These are phyloP conservation scores for Chorisops tibialis DNA, from an alignment of 2,888 invertebrate genomes.

Conservation along the genomic window DNA sequence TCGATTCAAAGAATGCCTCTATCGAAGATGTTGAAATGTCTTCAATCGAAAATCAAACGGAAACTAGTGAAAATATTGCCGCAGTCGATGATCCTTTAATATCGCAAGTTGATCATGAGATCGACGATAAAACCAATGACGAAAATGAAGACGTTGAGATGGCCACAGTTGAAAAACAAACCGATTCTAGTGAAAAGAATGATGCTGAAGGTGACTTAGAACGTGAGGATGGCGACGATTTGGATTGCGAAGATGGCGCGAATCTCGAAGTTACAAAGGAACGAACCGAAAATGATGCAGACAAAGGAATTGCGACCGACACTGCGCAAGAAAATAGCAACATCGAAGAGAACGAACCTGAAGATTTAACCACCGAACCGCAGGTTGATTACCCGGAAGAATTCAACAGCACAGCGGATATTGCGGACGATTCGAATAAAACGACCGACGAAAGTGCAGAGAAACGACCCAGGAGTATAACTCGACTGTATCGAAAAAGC, in stretches of 20 bases:
- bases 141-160: slow-evolving; percentile 33
- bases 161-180: slow-evolving; percentile 12
- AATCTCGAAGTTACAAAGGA: neutral
- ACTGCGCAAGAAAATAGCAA: neutral
- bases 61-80: slow-evolving; percentile 25
- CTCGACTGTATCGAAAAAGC: too few relatives aligned
- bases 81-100: slow-evolving; percentile 29
- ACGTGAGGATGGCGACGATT: neutral
- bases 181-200: neutral
- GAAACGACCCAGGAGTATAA: too few relatives aligned
- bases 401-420: too few relatives aligned
- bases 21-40: slow-evolving; percentile 35
- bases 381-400: too few relatives aligned
- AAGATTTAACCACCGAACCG: too few relatives aligned
- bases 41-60: slow-evolving; percentile 31
- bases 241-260: neutral
- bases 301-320: neutral
- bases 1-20: slow-evolving; percentile 35
- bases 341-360: neutral
- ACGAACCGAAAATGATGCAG: neutral
- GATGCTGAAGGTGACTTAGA: neutral
- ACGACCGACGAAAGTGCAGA: too few relatives aligned
- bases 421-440: too few relatives aligned
- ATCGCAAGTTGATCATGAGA: slow-evolving; percentile 29
- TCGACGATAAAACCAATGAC: slow-evolving; percentile 34